Evolutionary conservation across 2,888 invertebrate species (phyloP), one percentile per base, ranked within the genome.

Genomic region (Ectemnius continuus): DNA sequence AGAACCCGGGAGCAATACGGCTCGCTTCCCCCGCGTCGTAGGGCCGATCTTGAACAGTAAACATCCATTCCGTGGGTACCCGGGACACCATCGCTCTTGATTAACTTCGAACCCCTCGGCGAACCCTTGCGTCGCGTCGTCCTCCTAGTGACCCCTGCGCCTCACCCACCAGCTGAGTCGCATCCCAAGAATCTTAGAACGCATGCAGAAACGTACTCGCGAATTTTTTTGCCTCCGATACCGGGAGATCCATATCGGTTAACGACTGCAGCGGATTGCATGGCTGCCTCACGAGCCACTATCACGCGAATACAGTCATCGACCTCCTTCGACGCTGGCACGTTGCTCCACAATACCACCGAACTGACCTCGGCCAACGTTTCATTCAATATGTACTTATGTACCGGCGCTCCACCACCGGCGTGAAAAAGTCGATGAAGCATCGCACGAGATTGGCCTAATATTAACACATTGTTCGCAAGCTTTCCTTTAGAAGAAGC

Each of bases 241-340:
- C 4, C 2, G 2, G 72, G 46, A 62, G 83, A 86, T 89, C 87
- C 87, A 88, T 88, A 89, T 88, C 86, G 84, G 86, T 84, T 36
- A 85, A 79, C 85, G 82, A 83, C 78, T 82, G 78, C 8, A 11
- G 8, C 82, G 78, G 83, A 86, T 86, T 84, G 82, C 80, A 82
- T 78, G 76, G 66, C 65, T 70, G 77, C 83, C 84, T 89, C 83
- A 88, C 85, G 88, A 87, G 84, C 81, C 81, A 81, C 84, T 85
- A 81, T 80, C 89, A 90, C 89, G 89, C 89, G 85, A 85, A 84
- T 86, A 81, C 84, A 89, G 89, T 88, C 89, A 86, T 88, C 88
- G 88, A 90, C 89, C 88, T 81, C 67, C 65, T 75, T 79, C 67
- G 70, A 18, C 64, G 61, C 57, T 14, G 59, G 36, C 72, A 67